These are phyloP conservation scores for Coccyzus lansbergi DNA, from an alignment of 2,797 vertebrate species.

Conservation along the genomic window DNA sequence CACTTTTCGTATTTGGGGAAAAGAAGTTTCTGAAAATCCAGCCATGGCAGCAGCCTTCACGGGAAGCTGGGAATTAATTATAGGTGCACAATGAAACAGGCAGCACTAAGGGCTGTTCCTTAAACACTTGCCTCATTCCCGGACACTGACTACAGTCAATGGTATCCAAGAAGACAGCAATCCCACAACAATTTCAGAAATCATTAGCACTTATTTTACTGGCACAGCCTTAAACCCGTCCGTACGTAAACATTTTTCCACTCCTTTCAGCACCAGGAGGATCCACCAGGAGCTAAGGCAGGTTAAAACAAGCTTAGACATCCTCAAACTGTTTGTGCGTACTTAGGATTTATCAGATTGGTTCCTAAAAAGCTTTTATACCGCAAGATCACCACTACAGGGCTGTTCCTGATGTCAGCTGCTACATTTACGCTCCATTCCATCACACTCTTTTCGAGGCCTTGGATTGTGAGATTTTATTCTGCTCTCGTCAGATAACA, in stretches of 20 bases:
- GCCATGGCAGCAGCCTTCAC: background rate
- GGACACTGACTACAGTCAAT: background rate
- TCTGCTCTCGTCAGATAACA: background rate
- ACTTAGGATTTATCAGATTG: background rate
- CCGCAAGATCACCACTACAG: background rate
- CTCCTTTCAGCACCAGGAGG: background rate
- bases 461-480: background rate
- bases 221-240: background rate
- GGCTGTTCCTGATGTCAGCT: background rate
- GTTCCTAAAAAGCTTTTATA: slow-evolving; percentile 1
- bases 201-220: background rate
- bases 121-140: background rate
- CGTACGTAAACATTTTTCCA: background rate
- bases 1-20: background rate
- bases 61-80: background rate
- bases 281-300: background rate
- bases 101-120: background rate
- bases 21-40: background rate
- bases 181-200: background rate
- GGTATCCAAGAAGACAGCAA: background rate
- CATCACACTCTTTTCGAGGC: background rate
- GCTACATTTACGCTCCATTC: background rate
- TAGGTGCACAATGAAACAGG: background rate
- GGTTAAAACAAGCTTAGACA: slow-evolving; percentile 14
- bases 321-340: background rate